Base-by-base conservation (phyloP, 2,888 invertebrate species). In the Melieria picta region DNA sequence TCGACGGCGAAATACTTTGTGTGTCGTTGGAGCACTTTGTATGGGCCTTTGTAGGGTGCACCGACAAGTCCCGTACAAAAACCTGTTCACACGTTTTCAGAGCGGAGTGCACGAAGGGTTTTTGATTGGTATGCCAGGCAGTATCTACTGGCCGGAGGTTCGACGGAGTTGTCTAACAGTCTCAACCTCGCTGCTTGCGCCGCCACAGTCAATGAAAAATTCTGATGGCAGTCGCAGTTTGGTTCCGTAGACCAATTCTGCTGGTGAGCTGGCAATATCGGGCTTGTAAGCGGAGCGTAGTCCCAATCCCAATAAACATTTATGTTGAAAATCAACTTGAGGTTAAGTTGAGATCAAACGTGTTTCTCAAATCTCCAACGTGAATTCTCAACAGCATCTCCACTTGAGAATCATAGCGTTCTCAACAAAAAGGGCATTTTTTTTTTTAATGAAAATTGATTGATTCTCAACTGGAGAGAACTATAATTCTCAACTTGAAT, bases 231-330 rank as follows among this genome's bases (percentile, higher is more conserved):
- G 11, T 11, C 50, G 9, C 11, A 50, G 9, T 11, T 2, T 50
- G 3, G 50, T 10, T 9, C 50, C 50, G 9, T 11, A 30, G 30
- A 30, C 30, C 30, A 30, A 30, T 2, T 30, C 30, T 30, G 30
- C 30, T 30, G 30, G 30, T 30, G 30, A 42, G 4, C 52, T 52
- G 11, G n/a, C 50, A 30, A 55, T 13, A 42, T 58, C 58, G 4
- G 42, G 58, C 30, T 82, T 83, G 45, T 72, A 75, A 3, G 78
- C 71, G 0, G 79, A 73, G 5, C 84, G 78, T 5, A 84, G 56
- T 1, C 83, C 84, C 4, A 86, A 16, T n/a, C n/a, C n/a, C n/a
- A n/a, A n/a, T n/a, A n/a, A n/a, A n/a, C n/a, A n/a, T n/a, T n/a
- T n/a, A n/a, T n/a, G n/a, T n/a, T n/a, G n/a, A n/a, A n/a, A n/a